Base-by-base conservation (phyloP, 1,140 invertebrate genomes). In the Zaprionus tsacasi region DNA sequence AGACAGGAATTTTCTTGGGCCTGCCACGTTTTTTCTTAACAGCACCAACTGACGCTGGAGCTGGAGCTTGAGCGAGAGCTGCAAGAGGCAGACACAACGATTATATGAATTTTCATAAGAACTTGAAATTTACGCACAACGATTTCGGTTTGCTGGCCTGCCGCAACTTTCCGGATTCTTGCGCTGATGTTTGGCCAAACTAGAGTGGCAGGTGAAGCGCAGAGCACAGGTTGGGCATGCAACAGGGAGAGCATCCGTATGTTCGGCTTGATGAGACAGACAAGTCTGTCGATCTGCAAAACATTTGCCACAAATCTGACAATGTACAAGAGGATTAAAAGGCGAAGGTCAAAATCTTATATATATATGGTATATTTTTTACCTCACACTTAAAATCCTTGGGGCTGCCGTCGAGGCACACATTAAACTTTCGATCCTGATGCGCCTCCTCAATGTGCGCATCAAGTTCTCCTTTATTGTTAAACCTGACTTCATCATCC, bases 321-420 rank as follows among this genome's bases (percentile, higher is more conserved):
- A 59, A 43, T 40, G 6, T 2, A 56, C 8, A 61, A 1, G 6
- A 12, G 17, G 3, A 8, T 35, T 12, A 8, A 5, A 61, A 7
- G 21, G 5, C n/a, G n/a, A n/a, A n/a, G n/a, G n/a, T n/a, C n/a
- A n/a, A n/a, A n/a, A n/a, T n/a, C n/a, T n/a, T n/a, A n/a, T n/a
- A n/a, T n/a, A n/a, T n/a, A n/a, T n/a, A n/a, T n/a, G n/a, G n/a
- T n/a, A 7, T 27, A 25, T 48, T 1, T 12, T 78, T 1, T 11
- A 94, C 91, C 36, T 91, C 82, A 88, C 94, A 95, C 36, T 93
- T 90, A 79, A 93, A 95, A 6, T 94, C 93, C 72, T 94, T 92
- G 21, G 94, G 93, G 10, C 91, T 82, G 12, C 92, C 93, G 72
- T 95, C 94, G 11, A 92, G 92, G n/a, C 93, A 21, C 6, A 70